Evolutionary conservation across 1,140 invertebrate genomes (phyloP), one percentile per base, ranked within the genome.

Genomic region (Drosophila insularis): DNA sequence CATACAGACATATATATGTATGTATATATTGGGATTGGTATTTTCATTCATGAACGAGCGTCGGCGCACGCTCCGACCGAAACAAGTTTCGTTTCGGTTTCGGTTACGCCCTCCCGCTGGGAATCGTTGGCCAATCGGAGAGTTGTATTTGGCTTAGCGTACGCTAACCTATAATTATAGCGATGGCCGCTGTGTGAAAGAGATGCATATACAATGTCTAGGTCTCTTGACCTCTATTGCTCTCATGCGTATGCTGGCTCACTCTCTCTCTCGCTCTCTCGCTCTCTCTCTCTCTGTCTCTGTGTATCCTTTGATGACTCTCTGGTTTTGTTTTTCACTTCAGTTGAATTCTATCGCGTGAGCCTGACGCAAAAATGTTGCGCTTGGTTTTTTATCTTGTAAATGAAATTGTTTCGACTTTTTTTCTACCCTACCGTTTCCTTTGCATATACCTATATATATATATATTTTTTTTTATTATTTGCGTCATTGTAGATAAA

Each of bases 101-200:
- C 19, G 55, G 54, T 68, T 31, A 87, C 80, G 90, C 85, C 90
- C 75, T 63, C 63, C 72, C 72, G 63, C 54, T 58, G 77, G 46
- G 32, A 35, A 61, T 43, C 50, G n/a, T 56, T 55, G 60, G 71
- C 85, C 89, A 91, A 91, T 91, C 67, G 71, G 61, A 68, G 54
- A 39, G 64, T 78, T 76, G 63, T 61, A 37, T 74, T 73, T 66
- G 64, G 67, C 73, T 19, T 8, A 7, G 14, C 53, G 35, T 31
- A 17, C 63, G 55, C 64, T 80, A 91, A 90, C 90, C 90, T 91
- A 91, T 91, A 91, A 91, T 91, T 91, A 91, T 74, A 85, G 90
- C 90, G 90, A 91, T 91, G 90, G 90, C 90, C 90, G 86, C 90
- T 89, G 84, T 76, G 75, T 68, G 40, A 91, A 53, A 40, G 79